phyloP scores from a whole-genome alignment of 2,888 invertebrate species.

The Rotaria macrura region DNA sequence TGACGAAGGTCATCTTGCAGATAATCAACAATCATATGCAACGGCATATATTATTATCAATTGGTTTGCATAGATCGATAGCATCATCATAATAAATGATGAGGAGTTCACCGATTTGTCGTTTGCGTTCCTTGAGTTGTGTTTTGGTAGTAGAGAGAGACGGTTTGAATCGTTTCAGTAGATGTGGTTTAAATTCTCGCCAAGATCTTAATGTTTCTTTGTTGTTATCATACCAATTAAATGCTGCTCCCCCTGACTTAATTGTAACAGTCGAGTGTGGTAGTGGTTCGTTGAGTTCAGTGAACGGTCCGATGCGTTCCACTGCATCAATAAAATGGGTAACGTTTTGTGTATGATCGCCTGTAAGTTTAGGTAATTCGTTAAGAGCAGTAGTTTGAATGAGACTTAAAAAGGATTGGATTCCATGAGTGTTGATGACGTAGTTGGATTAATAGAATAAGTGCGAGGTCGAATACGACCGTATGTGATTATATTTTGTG shows the following conservation, averaged over 20 bases:
- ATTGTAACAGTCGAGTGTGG: not conserved
- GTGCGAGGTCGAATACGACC: too few relatives aligned
- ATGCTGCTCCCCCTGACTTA: not conserved
- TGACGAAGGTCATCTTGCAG: not conserved
- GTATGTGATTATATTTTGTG: too few relatives aligned
- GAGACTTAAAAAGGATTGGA: not conserved
- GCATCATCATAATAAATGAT: not conserved
- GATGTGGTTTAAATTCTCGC: not conserved
- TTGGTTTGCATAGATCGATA: not conserved
- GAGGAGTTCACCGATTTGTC: not conserved
- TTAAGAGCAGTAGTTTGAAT: not conserved
- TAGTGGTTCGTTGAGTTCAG: not conserved
- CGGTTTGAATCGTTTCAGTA: not conserved
- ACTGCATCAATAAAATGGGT: not conserved
- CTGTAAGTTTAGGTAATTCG: not conserved
- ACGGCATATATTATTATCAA: not conserved
- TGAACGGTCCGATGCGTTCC: not conserved
- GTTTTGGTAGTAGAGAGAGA: not conserved
- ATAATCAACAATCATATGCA: not conserved
- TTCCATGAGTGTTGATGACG: not conserved
- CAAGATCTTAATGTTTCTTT: not conserved
- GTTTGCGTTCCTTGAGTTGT: not conserved
- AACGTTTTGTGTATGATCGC: not conserved
- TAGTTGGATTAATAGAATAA: too few relatives aligned
- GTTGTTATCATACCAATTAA: not conserved